These are phyloP conservation scores for Drosophila tropicalis DNA, from an alignment of 1,140 invertebrate species.

Conservation along the genomic window DNA sequence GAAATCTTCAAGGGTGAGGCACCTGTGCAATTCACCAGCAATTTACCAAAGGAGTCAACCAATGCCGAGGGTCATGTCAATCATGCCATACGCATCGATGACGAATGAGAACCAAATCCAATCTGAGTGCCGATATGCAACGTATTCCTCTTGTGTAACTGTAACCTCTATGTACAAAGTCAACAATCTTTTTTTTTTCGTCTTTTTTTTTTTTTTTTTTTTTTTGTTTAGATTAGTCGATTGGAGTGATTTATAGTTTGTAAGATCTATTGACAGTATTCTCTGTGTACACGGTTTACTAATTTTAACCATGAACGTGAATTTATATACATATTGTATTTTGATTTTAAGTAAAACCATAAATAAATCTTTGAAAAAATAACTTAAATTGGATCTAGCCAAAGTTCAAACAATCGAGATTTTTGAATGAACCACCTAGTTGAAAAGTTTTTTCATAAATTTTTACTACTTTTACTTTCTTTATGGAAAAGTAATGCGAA, in stretches of 20 bases:
- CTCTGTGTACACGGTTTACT: conserved; percentile 48
- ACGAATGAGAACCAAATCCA: conserved; percentile 51
- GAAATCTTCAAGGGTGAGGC: conserved; percentile 59
- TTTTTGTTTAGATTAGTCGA: conserved; percentile 44
- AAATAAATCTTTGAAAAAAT: conserved; percentile 19
- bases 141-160: conserved; percentile 43
- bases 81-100: conserved; percentile 71
- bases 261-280: conserved; percentile 61
- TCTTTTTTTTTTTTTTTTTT: conserved; percentile 26
- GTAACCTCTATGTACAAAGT: conserved; percentile 75
- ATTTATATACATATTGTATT: conserved; percentile 37
- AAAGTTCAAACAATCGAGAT: no score
- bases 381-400: background rate
- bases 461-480: no score
- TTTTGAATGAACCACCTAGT: no score
- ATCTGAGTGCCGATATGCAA: conserved; percentile 26
- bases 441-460: no score
- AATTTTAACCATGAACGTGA: conserved; percentile 52
- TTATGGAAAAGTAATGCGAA: no score
- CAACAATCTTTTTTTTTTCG: conserved; percentile 19
- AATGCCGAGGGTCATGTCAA: conserved; percentile 63
- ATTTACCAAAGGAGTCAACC: conserved; percentile 26
- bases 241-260: conserved; percentile 67
- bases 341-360: conserved; percentile 26
- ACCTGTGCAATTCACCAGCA: conserved; percentile 42